Evolutionary conservation across 2,888 invertebrate species (phyloP).

Genomic region (Lumbricus terrestris): DNA sequence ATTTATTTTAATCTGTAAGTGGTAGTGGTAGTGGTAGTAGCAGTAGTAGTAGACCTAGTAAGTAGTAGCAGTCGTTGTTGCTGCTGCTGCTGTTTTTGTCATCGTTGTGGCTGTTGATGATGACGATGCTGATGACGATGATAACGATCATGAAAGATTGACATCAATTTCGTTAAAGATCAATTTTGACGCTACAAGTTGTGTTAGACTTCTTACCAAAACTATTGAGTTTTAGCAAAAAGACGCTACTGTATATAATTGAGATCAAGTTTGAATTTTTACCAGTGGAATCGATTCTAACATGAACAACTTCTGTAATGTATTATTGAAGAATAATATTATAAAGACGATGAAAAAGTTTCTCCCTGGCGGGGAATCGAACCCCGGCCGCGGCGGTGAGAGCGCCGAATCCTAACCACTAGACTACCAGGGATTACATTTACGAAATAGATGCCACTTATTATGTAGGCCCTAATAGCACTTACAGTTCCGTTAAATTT

Average conservation of each 20-base stretch:
- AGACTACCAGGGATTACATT: background rate
- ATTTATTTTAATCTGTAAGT: no score
- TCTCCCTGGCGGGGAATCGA: background rate
- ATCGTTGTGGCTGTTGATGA: slow-evolving; percentile 17
- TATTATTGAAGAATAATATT: no score
- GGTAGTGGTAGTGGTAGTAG: no score
- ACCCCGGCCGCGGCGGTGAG: slow-evolving; percentile 3
- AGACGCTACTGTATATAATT: no score
- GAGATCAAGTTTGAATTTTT: background rate
- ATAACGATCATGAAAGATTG: slow-evolving; percentile 4
- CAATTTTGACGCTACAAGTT: background rate
- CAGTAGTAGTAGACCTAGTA: no score
- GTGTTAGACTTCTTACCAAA: no score
- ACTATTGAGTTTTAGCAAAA: no score
- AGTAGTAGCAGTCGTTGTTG: background rate
- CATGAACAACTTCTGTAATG: no score
- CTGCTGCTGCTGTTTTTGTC: slow-evolving; percentile 21
- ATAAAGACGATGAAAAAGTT: background rate
- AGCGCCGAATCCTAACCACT: slow-evolving; percentile 3
- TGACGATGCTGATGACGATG: slow-evolving; percentile 20
- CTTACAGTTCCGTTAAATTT: no score
- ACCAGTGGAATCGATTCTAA: no score
- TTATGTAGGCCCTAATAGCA: no score
- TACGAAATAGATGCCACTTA: no score
- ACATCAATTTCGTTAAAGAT: background rate